Evolutionary conservation across 2,888 invertebrate species (phyloP).

Genomic region (Drosophila neonasuta): DNA sequence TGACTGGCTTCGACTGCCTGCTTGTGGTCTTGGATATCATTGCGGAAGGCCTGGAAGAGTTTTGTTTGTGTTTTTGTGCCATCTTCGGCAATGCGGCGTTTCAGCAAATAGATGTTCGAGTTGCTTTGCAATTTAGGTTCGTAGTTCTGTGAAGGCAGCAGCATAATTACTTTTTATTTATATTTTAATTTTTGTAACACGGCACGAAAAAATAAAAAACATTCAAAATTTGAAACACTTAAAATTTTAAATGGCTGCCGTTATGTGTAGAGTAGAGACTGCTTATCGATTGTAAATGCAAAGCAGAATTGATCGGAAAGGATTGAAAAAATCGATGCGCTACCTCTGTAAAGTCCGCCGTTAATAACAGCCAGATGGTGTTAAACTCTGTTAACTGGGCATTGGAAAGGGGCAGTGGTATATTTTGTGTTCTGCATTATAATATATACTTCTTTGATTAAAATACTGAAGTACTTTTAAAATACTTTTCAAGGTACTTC

Average conservation of each 20-base stretch:
- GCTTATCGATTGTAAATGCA: slow-evolving; percentile 15
- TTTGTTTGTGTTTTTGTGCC: slow-evolving; percentile 54
- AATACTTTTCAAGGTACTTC: no score
- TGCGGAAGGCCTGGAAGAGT: slow-evolving; percentile 54
- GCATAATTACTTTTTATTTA: slow-evolving; percentile 47
- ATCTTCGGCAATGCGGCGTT: slow-evolving; percentile 51
- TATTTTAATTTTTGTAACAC: slow-evolving; percentile 52
- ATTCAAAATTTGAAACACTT: slow-evolving; percentile 3
- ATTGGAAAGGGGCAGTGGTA: no score
- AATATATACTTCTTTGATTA: no score
- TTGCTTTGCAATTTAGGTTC: slow-evolving; percentile 14
- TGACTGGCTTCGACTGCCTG: background rate
- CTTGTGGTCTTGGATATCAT: slow-evolving; percentile 22
- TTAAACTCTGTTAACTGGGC: no score
- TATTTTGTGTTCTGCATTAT: no score
- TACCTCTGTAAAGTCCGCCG: no score
- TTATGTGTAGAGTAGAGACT: background rate
- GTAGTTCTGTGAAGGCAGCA: slow-evolving; percentile 44
- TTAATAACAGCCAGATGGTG: no score
- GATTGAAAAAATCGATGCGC: background rate
- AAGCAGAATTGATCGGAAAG: slow-evolving; percentile 16
- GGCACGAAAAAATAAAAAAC: slow-evolving; percentile 19
- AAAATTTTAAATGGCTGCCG: slow-evolving; percentile 4
- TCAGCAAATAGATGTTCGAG: slow-evolving; percentile 37
- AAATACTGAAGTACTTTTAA: no score